Evolutionary conservation across 2,888 invertebrate genomes (phyloP).

Genomic region (Nezara viridula): DNA sequence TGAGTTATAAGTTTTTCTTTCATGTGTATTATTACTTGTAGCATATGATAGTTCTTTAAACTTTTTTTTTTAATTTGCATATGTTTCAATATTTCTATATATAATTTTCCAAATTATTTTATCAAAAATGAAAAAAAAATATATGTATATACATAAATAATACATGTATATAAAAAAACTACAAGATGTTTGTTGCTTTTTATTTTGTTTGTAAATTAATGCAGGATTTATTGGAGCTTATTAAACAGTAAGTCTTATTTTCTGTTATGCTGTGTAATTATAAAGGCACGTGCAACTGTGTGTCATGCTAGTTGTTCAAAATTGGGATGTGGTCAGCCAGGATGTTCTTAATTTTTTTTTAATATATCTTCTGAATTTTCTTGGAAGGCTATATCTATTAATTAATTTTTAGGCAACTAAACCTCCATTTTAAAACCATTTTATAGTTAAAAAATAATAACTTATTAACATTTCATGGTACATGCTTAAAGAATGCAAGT

Average conservation of each 20-base stretch:
- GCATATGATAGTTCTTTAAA: background rate
- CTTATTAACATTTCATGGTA: no score
- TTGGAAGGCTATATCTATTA: no score
- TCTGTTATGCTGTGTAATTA: background rate
- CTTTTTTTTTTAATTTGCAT: background rate
- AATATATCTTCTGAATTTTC: no score
- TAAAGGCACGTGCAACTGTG: no score
- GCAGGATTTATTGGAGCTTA: slow-evolving; percentile 12
- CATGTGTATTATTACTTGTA: background rate
- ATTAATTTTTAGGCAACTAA: no score
- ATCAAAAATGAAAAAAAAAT: background rate
- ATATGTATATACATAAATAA: background rate
- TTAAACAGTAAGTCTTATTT: slow-evolving; percentile 31
- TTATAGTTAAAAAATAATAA: no score
- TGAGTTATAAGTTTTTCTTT: background rate
- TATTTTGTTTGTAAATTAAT: slow-evolving; percentile 13
- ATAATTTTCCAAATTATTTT: background rate
- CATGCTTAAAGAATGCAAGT: no score
- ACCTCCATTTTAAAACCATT: no score
- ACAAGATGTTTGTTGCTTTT: slow-evolving; percentile 18
- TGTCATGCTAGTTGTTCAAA: no score
- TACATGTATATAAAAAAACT: slow-evolving; percentile 6
- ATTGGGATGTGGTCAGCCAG: no score
- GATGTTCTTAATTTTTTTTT: no score
- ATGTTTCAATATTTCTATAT: slow-evolving; percentile 7